Evolutionary conservation across 2,113 vertebrate genomes (phyloP).

Genomic region (Colistium nudipinnis): DNA sequence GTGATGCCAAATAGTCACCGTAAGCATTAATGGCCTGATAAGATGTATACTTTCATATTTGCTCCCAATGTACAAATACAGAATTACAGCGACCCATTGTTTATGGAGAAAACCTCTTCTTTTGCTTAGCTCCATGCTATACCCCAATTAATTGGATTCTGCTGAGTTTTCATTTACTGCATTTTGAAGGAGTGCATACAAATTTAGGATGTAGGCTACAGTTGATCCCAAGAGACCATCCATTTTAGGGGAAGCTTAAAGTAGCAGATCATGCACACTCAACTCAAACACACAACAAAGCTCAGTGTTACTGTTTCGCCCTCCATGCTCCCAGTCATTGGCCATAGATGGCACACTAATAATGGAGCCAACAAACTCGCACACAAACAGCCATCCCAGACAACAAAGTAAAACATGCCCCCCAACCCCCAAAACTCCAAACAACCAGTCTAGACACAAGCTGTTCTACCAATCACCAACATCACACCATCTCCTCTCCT

Average conservation of each 20-base stretch:
- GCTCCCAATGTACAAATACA: no score
- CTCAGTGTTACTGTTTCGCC: slow-evolving; percentile 6
- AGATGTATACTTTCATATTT: neutral
- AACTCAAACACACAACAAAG: neutral
- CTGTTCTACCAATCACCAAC: slow-evolving; percentile 49
- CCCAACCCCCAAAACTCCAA: slow-evolving; percentile 51
- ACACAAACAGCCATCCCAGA: slow-evolving; percentile 29
- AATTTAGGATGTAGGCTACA: neutral
- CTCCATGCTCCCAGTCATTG: slow-evolving; percentile 32
- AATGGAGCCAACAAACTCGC: slow-evolving; percentile 6
- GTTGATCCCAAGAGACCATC: neutral
- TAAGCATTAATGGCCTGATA: neutral
- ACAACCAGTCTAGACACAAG: slow-evolving; percentile 72
- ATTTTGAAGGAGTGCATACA: neutral
- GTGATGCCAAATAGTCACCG: neutral
- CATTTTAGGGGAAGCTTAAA: neutral
- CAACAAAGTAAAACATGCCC: slow-evolving; percentile 54
- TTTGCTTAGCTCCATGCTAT: neutral
- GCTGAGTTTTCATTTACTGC: slow-evolving; percentile 15
- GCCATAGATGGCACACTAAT: slow-evolving; percentile 39
- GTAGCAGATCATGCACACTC: neutral
- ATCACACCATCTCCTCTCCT: slow-evolving; percentile 21
- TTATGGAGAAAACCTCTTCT: no score
- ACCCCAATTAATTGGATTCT: slow-evolving; percentile 6
- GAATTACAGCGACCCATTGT: neutral